Evolutionary conservation across 2,888 invertebrate species (phyloP).

Genomic region (Rhimphoctona megacephalus): DNA sequence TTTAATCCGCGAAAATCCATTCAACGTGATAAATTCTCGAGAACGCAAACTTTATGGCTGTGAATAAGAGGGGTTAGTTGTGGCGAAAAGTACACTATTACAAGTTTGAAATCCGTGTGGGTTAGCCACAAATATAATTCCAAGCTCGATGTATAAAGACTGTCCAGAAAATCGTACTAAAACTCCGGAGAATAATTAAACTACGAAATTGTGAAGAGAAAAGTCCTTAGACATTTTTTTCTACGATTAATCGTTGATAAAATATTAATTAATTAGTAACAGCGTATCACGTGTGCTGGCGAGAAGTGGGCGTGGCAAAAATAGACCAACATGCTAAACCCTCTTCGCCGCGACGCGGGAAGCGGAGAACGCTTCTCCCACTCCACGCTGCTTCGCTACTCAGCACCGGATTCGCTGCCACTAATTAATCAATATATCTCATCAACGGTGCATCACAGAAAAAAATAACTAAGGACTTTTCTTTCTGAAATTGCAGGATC

Average conservation of each 20-base stretch:
- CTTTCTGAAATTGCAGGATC: background rate
- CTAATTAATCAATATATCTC: background rate
- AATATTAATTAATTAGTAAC: background rate
- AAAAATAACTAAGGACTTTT: background rate
- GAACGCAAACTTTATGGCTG: background rate
- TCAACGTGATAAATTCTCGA: conserved; percentile 24
- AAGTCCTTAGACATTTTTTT: background rate
- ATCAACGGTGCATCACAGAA: background rate
- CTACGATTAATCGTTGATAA: background rate
- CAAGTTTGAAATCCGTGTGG: conserved; percentile 42
- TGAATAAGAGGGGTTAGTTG: background rate
- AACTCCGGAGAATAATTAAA: background rate
- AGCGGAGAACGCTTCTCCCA: background rate
- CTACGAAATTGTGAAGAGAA: background rate
- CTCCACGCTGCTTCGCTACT: background rate
- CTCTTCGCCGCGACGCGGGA: background rate
- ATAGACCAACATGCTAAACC: background rate
- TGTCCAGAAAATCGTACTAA: background rate
- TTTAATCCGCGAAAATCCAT: conserved; percentile 43
- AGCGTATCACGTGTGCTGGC: background rate
- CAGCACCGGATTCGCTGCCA: too few relatives aligned
- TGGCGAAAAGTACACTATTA: background rate
- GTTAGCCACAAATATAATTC: conserved; percentile 13
- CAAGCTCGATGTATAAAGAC: background rate
- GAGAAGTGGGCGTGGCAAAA: background rate